A percentile compares a stretch with the other conserved stretches of the same genome.
Conservation (phyloP, 2,797 vertebrate species). For the Artibeus lituratus region DNA sequence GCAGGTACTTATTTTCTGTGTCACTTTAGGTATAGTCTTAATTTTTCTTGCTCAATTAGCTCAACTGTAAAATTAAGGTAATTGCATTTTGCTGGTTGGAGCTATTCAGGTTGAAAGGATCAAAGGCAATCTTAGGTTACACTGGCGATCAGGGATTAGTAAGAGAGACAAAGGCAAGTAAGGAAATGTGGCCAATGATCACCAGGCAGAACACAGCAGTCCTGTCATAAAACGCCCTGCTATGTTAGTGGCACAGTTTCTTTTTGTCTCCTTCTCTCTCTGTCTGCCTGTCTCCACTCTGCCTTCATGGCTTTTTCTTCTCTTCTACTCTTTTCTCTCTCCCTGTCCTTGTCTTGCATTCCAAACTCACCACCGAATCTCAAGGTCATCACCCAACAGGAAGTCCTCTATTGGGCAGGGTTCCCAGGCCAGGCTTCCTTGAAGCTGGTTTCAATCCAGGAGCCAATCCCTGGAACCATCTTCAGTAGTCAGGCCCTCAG, state of each 20-base stretch:
- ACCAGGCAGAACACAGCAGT: background rate
- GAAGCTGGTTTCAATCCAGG: background rate
- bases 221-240: background rate
- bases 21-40: constrained; percentile 57
- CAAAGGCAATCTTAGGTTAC: constrained; percentile 63
- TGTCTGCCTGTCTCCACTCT: background rate
- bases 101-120: constrained; percentile 64
- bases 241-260: background rate
- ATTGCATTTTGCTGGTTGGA: constrained; percentile 47
- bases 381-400: background rate
- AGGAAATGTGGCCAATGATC: constrained; percentile 36
- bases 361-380: background rate
- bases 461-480: background rate
- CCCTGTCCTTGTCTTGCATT: background rate
- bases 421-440: background rate
- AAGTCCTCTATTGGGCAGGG: background rate
- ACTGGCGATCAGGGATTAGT: constrained; percentile 23
- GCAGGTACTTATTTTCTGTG: constrained; percentile 25
- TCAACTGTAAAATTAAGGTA: constrained; percentile 56
- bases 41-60: constrained; percentile 61
- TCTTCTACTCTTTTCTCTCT: background rate
- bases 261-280: background rate
- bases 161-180: background rate
- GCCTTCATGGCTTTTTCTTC: background rate
- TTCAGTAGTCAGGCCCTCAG: background rate